Evolutionary conservation across 23 tunicate species (phyloP).

Genomic region (Phallusia fumigata): DNA sequence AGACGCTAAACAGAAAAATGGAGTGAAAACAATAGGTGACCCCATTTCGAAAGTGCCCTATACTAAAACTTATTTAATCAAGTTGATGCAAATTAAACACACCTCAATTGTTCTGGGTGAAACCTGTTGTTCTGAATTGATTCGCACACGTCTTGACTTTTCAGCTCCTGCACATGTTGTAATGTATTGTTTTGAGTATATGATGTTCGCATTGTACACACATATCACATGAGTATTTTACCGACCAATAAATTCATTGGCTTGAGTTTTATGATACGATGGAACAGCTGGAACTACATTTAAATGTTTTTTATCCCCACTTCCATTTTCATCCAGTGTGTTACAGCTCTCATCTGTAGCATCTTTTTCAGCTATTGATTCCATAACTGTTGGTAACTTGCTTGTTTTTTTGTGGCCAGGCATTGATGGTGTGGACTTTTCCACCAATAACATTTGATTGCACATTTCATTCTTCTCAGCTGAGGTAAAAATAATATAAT

Average conservation of each 20-base stretch:
- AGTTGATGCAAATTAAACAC: background rate
- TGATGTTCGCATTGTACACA: too few relatives aligned
- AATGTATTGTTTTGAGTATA: too few relatives aligned
- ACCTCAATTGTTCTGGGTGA: slow-evolving; percentile 25
- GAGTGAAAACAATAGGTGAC: too few relatives aligned
- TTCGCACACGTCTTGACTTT: background rate
- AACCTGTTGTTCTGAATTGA: slow-evolving; percentile 1
- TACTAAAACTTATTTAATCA: too few relatives aligned
- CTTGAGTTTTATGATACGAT: background rate
- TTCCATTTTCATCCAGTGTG: slow-evolving; percentile 1
- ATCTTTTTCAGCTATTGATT: slow-evolving; percentile 68
- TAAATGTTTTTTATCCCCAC: background rate
- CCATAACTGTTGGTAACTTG: slow-evolving; percentile 58
- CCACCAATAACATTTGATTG: background rate
- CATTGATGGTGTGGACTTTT: background rate
- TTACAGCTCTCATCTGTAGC: slow-evolving; percentile 24
- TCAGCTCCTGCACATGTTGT: background rate
- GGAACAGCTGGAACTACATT: background rate
- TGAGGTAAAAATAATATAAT: background rate
- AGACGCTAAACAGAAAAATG: too few relatives aligned
- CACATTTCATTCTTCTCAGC: background rate
- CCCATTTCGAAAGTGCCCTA: too few relatives aligned
- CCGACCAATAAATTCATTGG: background rate
- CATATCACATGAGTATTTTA: background rate
- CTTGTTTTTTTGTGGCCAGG: slow-evolving; percentile 5